Conservation (phyloP, 2,888 invertebrate species). For the Drosophila longiperda region DNA sequence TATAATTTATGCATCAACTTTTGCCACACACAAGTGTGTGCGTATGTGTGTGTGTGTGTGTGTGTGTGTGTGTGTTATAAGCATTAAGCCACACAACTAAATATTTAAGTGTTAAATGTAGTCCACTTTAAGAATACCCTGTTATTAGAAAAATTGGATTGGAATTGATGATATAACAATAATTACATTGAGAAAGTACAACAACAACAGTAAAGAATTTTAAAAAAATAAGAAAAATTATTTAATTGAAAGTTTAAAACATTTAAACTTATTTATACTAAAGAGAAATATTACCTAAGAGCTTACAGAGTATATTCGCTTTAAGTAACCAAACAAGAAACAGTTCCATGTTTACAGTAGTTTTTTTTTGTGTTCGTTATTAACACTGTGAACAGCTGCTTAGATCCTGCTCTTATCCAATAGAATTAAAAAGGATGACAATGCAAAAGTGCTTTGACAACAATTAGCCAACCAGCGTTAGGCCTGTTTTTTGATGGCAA, state of each 20-base stretch:
- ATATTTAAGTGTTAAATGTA: not conserved
- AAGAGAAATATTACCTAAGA: not conserved
- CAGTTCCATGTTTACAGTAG: not conserved
- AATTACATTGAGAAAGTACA: not conserved
- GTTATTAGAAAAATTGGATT: not conserved
- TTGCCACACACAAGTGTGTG: constrained; percentile 2
- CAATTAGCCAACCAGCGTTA: not conserved
- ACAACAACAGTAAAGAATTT: not conserved
- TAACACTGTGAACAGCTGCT: not conserved
- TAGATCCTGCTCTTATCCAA: not conserved
- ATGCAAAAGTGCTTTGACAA: too few species aligned
- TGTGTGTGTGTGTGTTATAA: constrained; percentile 21
- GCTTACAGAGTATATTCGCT: not conserved
- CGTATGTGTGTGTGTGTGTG: not conserved
- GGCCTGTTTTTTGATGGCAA: not conserved
- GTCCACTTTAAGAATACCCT: not conserved
- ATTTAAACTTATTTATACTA: not conserved
- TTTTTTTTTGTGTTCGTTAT: not conserved
- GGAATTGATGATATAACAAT: too few species aligned
- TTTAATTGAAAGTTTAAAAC: not conserved
- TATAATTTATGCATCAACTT: constrained; percentile 73
- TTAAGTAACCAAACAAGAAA: not conserved
- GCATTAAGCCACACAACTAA: constrained; percentile 14
- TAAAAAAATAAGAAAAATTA: not conserved
- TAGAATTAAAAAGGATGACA: not conserved